A percentile compares a stretch with the other conserved stretches of the same genome.
Evolutionary conservation across 2,113 vertebrate genomes (phyloP).

Genomic region (Lepus europaeus): DNA sequence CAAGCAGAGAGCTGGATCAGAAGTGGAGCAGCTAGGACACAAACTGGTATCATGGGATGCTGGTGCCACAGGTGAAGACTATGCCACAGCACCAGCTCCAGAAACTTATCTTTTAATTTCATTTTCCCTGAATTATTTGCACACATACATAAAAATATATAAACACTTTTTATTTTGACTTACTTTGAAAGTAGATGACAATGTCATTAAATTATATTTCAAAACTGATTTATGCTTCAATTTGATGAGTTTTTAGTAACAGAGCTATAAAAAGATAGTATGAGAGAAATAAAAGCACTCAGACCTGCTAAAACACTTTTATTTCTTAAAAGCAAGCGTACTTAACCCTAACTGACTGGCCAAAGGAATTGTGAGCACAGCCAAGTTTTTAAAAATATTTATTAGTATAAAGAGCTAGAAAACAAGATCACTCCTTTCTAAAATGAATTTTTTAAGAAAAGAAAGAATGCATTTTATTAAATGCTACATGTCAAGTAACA

Average conservation of each 20-base stretch:
- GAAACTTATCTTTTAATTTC: too few species aligned
- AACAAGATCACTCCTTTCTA: constrained; percentile 46
- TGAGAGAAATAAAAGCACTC: constrained; percentile 79
- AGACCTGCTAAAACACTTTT: constrained; percentile 62
- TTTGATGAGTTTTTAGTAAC: constrained; percentile 70
- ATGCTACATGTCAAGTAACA: too few species aligned
- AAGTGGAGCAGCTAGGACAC: too few species aligned
- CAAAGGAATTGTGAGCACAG: constrained; percentile 81
- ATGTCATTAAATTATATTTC: constrained; percentile 73
- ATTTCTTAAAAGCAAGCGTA: constrained; percentile 73
- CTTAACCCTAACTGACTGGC: constrained; percentile 73
- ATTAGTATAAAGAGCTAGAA: constrained; percentile 68
- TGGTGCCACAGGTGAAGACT: too few species aligned
- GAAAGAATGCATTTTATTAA: background rate
- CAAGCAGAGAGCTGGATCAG: too few species aligned
- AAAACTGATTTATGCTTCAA: constrained; percentile 78
- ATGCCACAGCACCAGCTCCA: too few species aligned
- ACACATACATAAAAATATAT: background rate
- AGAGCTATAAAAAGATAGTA: constrained; percentile 81
- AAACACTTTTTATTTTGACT: constrained; percentile 72
- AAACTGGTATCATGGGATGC: too few species aligned
- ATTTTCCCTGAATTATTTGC: too few species aligned
- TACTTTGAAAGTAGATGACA: constrained; percentile 76
- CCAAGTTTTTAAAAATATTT: constrained; percentile 58
- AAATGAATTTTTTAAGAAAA: constrained; percentile 60